phyloP scores from a whole-genome alignment of 2,888 invertebrate genomes.

The Pteria penguin region DNA sequence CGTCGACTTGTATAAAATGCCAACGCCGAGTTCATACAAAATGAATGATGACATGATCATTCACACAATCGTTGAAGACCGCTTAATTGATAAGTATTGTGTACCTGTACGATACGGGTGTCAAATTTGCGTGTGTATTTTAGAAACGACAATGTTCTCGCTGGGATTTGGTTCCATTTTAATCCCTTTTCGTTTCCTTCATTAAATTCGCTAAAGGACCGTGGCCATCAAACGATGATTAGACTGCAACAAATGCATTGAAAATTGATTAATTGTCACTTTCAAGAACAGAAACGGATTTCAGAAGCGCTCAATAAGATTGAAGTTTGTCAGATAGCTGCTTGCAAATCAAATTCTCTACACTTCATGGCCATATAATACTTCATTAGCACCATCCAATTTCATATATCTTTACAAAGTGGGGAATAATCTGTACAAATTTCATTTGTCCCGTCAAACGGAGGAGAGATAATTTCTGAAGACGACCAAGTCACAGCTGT shows the following conservation, averaged over 20 bases:
- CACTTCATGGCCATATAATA: neutral
- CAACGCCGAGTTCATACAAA: too few species aligned
- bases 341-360: neutral
- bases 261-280: neutral
- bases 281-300: neutral
- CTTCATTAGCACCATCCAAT: neutral
- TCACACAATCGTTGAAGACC: too few species aligned
- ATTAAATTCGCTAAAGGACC: too few species aligned
- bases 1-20: too few species aligned
- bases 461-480: neutral
- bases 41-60: too few species aligned
- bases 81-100: too few species aligned
- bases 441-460: neutral
- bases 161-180: too few species aligned
- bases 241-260: neutral
- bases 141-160: too few species aligned
- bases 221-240: too few species aligned
- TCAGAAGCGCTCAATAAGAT: neutral
- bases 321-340: neutral
- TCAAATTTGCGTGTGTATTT: too few species aligned
- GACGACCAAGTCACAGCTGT: neutral
- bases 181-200: too few species aligned
- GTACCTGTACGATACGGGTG: too few species aligned
- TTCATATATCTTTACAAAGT: neutral
- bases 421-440: neutral